Base-by-base conservation (phyloP, 2,888 invertebrate species). In the Drosophila kanekoi region DNA sequence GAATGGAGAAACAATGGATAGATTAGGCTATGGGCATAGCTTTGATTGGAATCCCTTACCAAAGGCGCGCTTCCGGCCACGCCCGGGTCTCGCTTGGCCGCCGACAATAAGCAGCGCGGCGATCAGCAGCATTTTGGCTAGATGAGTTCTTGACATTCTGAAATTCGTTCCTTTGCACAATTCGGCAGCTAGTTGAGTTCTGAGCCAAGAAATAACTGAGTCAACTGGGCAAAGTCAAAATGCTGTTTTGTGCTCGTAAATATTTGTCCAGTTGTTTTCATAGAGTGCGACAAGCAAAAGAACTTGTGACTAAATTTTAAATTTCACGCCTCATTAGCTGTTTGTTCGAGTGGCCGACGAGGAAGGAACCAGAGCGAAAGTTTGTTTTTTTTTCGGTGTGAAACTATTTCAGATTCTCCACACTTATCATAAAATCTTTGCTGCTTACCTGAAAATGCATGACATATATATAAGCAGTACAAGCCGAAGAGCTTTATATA, bases 241-340 rank as follows among this genome's bases (percentile, higher is more conserved):
- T 78, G 32, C 51, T 65, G 45, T 56, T 69, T 41, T 47, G 45
- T 57, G 38, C 28, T 49, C 14, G 57, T 40, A 57, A 73, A 76
- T 81, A 77, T 82, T 84, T 71, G 62, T 45, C 47, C 82, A 82
- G 71, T 63, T 81, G 81, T 41, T 60, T 53, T 18, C 4, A 18
- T 16, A 14, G 20, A 44, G 35, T 18, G 16, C 9, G 20, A 11
- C 47, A 57, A 44, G 35, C 43, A 49, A 18, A 43, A 77, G 28
- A 40, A 47, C 14, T 54, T 63, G 38, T 37, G 53, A 56, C 63
- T 83, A 66, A 71, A 79, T 60, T 77, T 64, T 48, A 62, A 48
- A 62, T 73, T 64, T 13, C 41, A 57, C 67, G 73, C 44, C 48
- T 58, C 18, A 49, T 54, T 72, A 73, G 28, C 33, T 33, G 23